Percentiles rank a stretch among this genome's conserved stretches.
Conservation (phyloP, 37 sponge, comb jelly and placozoan genomes). For the Geodia barretti region DNA sequence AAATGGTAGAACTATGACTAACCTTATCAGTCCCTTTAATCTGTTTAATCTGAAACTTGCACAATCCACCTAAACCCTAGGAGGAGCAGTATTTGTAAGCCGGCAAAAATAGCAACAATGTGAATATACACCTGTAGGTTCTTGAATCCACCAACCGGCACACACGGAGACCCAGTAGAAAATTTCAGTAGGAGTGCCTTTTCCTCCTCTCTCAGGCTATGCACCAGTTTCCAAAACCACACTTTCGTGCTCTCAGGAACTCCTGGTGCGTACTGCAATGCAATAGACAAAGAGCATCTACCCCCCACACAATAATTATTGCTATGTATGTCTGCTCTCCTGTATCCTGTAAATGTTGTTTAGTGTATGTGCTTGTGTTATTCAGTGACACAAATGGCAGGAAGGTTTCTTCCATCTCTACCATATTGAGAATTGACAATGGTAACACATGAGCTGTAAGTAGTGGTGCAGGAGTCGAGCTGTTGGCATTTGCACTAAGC, state of each 20-base stretch:
- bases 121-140: conserved; percentile 20
- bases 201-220: conserved; percentile 58
- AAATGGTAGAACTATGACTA: neutral
- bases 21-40: neutral
- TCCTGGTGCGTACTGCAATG: neutral
- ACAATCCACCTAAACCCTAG: conserved; percentile 1
- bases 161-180: conserved; percentile 67
- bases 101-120: neutral
- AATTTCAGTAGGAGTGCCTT: conserved; percentile 70
- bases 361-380: no score
- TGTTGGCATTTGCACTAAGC: no score
- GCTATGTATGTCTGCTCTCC: no score
- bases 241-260: conserved; percentile 23
- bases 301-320: no score
- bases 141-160: conserved; percentile 71
- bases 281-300: neutral
- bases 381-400: no score
- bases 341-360: no score
- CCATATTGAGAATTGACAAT: no score
- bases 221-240: conserved; percentile 81
- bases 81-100: neutral
- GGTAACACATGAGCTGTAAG: no score
- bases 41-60: neutral
- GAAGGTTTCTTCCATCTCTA: no score
- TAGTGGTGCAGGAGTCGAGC: no score